phyloP scores from a whole-genome alignment of 1,140 invertebrate species.

The Nasonia longicornis region DNA sequence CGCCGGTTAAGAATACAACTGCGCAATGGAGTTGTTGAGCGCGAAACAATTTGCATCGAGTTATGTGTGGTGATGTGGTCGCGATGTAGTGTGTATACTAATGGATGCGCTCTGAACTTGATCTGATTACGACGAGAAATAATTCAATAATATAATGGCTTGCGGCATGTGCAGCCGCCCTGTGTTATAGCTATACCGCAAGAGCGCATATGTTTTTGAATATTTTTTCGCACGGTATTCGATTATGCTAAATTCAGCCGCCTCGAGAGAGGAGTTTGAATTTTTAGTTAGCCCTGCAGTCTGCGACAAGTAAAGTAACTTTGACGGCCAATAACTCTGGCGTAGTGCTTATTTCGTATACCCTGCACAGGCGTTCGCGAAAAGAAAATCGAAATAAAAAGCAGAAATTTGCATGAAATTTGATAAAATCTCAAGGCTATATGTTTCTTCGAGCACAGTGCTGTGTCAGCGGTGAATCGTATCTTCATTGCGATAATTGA shows the following conservation, averaged over 20 bases:
- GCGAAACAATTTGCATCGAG: background rate
- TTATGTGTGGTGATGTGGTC: background rate
- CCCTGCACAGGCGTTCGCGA: too few species aligned
- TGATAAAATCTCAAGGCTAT: too few species aligned
- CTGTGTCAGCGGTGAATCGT: background rate
- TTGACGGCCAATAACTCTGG: too few species aligned
- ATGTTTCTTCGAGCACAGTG: too few species aligned
- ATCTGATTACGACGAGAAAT: background rate
- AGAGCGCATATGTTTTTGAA: background rate
- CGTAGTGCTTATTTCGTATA: too few species aligned
- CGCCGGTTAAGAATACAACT: background rate
- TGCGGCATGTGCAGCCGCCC: background rate
- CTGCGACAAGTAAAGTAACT: too few species aligned
- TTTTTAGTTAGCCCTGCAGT: too few species aligned
- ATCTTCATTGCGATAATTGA: background rate
- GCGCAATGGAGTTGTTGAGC: background rate
- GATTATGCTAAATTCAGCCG: too few species aligned
- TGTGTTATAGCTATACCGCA: background rate
- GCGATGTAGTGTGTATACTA: background rate
- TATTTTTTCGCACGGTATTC: background rate
- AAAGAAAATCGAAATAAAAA: background rate
- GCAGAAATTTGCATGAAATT: background rate
- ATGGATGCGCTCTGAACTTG: background rate
- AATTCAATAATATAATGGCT: slow-evolving; percentile 10
- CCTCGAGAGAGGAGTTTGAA: too few species aligned